Evolutionary conservation across 2,888 invertebrate genomes (phyloP).

Genomic region (Eledone cirrhosa): DNA sequence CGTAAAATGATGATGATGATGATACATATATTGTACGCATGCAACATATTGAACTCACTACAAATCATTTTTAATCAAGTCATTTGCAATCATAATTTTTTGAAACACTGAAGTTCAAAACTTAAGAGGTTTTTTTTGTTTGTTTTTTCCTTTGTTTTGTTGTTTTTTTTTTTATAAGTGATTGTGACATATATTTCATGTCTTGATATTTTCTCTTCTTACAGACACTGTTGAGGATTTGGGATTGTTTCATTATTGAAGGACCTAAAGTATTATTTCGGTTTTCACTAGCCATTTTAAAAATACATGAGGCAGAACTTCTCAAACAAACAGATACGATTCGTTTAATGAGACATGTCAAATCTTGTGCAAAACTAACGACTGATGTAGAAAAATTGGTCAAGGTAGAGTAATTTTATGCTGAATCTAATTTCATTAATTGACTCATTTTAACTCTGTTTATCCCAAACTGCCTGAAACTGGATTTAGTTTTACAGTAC

Average conservation of each 20-base stretch:
- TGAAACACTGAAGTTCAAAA: too few species aligned
- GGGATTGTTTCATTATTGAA: slow-evolving; percentile 71
- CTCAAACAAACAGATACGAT: slow-evolving; percentile 69
- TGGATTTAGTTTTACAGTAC: too few species aligned
- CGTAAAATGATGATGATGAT: too few species aligned
- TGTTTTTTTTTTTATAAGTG: too few species aligned
- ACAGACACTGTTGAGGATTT: slow-evolving; percentile 70
- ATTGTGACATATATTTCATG: not conserved
- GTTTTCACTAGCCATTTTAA: slow-evolving; percentile 70
- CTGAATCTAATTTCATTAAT: too few species aligned
- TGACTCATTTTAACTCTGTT: too few species aligned
- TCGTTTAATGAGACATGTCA: slow-evolving; percentile 69
- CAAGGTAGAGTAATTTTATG: slow-evolving; percentile 56
- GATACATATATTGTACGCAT: too few species aligned
- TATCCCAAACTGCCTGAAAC: too few species aligned
- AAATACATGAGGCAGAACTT: slow-evolving; percentile 68
- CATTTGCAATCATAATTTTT: not conserved
- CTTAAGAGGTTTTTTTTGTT: too few species aligned
- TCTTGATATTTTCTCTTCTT: slow-evolving; percentile 37
- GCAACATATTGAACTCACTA: too few species aligned
- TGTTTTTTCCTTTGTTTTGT: too few species aligned
- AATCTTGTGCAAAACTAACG: slow-evolving; percentile 67
- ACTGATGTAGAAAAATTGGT: slow-evolving; percentile 69
- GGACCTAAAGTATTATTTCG: slow-evolving; percentile 71
- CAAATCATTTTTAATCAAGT: too few species aligned